Base-by-base conservation (phyloP, 2,888 invertebrate genomes). In the Melanargia galathea region DNA sequence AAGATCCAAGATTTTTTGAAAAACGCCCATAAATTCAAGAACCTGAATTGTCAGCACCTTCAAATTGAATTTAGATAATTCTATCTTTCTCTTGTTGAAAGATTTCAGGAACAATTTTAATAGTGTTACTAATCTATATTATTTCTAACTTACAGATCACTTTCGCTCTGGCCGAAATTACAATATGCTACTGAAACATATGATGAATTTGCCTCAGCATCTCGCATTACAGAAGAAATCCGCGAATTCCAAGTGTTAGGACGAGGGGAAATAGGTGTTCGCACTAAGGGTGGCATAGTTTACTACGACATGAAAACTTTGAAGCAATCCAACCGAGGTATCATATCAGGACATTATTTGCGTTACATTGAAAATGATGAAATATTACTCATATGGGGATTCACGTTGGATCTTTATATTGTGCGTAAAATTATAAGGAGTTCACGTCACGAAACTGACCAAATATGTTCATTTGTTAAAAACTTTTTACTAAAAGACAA, bases 121-220 rank as follows among this genome's bases (percentile, higher is more conserved):
- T n/a, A n/a, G n/a, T n/a, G 30, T 38, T 38, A 3, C 7, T 38
- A n/a, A 40, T 16, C 7, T 16, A 16, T 13, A 20, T 1, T 3
- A 20, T 30, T 26, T 51, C 11, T 4, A 13, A 4, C 33, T 57
- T 90, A 87, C 62, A 78, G 81, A 4, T 85, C 86, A 0, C 59
- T 90, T 0, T 63, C 77, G 0, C 72, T 87, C 0, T 90, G 90
- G 90, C 70, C 80, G 0, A 74, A 74, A 38, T 48, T 90, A 4
- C 6, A 59, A 0, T 13, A 65, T 0, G 81, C 87, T 1, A 68
- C 62, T 2, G 87, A 87, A 56, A 59, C 66, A 0, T 69, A 64
- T 1, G 84, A 87, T 6, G 89, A 89, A 63, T 87, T 88, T 33
- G 80, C 86, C 0, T 70, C 78, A 1, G 84, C 85, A 0, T 77